phyloP scores from a whole-genome alignment of 2,797 vertebrate species.

The Knipowitschia caucasica region DNA sequence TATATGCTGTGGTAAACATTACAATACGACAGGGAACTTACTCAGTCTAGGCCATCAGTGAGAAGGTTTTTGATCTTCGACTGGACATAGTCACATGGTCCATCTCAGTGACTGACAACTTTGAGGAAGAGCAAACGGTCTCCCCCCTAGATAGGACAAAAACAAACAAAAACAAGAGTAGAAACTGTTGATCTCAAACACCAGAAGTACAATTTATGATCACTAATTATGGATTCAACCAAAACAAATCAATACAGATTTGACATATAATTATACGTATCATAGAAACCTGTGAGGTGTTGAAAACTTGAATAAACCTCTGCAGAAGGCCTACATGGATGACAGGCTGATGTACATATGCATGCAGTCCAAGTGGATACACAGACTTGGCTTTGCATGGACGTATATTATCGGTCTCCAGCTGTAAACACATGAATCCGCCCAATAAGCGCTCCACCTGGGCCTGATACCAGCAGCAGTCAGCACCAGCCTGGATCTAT shows the following conservation, averaged over 20 bases:
- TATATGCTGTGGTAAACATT: too few relatives aligned
- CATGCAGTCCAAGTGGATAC: background rate
- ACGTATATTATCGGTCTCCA: conserved; percentile 13
- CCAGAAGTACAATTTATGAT: too few relatives aligned
- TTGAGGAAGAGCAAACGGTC: conserved; percentile 62
- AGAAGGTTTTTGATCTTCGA: conserved; percentile 77
- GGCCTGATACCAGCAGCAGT: conserved; percentile 56
- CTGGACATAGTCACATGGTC: conserved; percentile 73
- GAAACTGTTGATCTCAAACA: too few relatives aligned
- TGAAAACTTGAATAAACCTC: background rate
- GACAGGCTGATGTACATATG: conserved; percentile 8
- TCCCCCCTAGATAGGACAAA: conserved; percentile 70
- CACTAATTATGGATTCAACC: too few relatives aligned
- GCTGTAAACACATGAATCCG: conserved; percentile 27
- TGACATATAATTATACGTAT: too few relatives aligned
- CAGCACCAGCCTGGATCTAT: conserved; percentile 12
- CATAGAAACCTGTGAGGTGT: too few relatives aligned
- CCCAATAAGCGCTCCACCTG: conserved; percentile 51
- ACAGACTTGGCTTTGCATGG: background rate
- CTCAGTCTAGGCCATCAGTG: conserved; percentile 90
- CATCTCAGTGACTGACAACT: conserved; percentile 73
- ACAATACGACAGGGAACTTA: conserved; percentile 52
- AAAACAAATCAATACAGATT: too few relatives aligned
- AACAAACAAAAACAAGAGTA: too few relatives aligned
- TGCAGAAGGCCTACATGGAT: background rate